Conservation (phyloP, 2,797 vertebrate species). For the Coregonus suidteri region DNA sequence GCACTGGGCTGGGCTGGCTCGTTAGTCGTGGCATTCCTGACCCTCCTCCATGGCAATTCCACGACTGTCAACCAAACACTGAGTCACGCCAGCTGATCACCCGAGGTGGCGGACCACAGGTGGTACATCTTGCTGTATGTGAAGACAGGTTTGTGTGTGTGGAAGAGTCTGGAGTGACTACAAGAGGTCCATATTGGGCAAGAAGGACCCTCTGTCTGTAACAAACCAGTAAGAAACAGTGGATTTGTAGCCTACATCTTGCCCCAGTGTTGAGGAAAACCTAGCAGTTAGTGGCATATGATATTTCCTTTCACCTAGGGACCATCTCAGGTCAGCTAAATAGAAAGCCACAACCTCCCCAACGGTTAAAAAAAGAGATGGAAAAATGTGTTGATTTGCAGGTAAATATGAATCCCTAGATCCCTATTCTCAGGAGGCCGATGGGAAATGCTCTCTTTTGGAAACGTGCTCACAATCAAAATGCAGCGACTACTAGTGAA, state of each 20-base stretch:
- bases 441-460: no score
- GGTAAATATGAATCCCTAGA: neutral
- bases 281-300: neutral
- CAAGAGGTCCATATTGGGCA: neutral
- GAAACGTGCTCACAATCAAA: conserved; percentile 4
- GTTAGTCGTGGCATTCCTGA: conserved; percentile 19
- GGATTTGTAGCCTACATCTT: neutral
- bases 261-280: neutral
- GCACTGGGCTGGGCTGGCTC: no score
- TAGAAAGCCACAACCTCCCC: no score
- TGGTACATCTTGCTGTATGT: neutral
- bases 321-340: no score
- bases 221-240: neutral
- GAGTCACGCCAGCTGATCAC: conserved; percentile 31
- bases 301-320: neutral
- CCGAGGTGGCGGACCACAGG: neutral
- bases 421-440: neutral
- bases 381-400: neutral
- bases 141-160: neutral
- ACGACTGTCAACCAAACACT: conserved; percentile 40
- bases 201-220: neutral
- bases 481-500: conserved; percentile 19
- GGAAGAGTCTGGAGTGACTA: neutral
- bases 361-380: neutral
- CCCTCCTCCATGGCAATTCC: conserved; percentile 18